These are phyloP conservation scores for Lampris incognitus DNA, from an alignment of 2,113 vertebrate species.

Conservation along the genomic window DNA sequence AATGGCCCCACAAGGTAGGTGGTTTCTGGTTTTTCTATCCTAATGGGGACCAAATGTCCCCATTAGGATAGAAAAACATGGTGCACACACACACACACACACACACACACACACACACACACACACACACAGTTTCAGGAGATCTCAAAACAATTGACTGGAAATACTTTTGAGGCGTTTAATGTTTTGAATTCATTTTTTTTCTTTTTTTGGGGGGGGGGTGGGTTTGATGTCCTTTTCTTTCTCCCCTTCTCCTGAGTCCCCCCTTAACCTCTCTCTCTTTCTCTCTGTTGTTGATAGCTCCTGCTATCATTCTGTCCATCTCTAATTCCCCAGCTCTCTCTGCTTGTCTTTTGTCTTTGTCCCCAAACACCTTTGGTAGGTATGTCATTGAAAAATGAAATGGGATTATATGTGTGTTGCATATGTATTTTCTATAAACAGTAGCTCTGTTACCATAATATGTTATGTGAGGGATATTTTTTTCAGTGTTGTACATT, in stretches of 20 bases:
- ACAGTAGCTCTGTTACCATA: too few relatives aligned
- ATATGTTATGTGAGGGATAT: too few relatives aligned
- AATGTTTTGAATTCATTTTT: background rate
- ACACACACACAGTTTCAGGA: background rate
- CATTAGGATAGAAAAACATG: too few relatives aligned
- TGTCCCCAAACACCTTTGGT: background rate
- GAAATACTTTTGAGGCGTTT: background rate
- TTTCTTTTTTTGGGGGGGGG: background rate
- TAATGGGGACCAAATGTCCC: too few relatives aligned
- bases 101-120: slow-evolving; percentile 13
- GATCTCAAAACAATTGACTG: background rate
- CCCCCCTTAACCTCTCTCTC: background rate
- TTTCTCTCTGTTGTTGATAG: background rate
- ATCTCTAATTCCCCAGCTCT: background rate
- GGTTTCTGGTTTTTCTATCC: too few relatives aligned
- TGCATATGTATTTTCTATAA: too few relatives aligned
- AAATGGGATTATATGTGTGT: too few relatives aligned
- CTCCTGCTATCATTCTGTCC: background rate
- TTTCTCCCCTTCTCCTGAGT: background rate
- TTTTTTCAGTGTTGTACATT: too few relatives aligned
- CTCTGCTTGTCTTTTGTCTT: background rate
- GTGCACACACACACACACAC: slow-evolving; percentile 25
- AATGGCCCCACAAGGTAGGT: too few relatives aligned
- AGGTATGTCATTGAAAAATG: background rate
- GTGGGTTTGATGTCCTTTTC: background rate